These are phyloP conservation scores for Corydoras sp. DNA, from an alignment of 2,113 vertebrate genomes.

Conservation along the genomic window DNA sequence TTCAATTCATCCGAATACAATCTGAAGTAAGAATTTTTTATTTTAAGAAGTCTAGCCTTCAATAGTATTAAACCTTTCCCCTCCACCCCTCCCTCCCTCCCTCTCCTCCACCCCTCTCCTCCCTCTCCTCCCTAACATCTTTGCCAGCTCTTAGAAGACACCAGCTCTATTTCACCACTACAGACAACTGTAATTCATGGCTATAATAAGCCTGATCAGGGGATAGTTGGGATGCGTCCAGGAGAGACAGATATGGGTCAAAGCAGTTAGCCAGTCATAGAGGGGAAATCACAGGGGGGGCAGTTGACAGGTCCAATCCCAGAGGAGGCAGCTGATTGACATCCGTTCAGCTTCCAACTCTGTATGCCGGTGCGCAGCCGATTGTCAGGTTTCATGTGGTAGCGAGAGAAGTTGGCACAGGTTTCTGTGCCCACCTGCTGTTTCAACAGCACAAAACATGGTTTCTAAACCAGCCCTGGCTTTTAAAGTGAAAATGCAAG, in stretches of 20 bases:
- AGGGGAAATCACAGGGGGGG: slow-evolving; percentile 35
- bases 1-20: too few relatives aligned
- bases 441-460: slow-evolving; percentile 9
- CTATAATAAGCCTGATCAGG: slow-evolving; percentile 65
- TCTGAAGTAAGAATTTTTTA: too few relatives aligned
- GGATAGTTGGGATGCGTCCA: slow-evolving; percentile 59
- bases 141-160: slow-evolving; percentile 18
- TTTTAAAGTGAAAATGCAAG: too few relatives aligned
- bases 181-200: slow-evolving; percentile 58
- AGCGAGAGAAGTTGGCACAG: slow-evolving; percentile 25
- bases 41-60: too few relatives aligned
- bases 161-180: slow-evolving; percentile 11
- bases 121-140: slow-evolving; percentile 10
- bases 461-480: background rate
- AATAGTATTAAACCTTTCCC: too few relatives aligned
- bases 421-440: slow-evolving; percentile 24
- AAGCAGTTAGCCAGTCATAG: slow-evolving; percentile 52
- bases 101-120: background rate
- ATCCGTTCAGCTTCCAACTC: slow-evolving; percentile 28
- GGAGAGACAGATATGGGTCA: slow-evolving; percentile 66
- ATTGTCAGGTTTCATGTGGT: slow-evolving; percentile 25
- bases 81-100: background rate
- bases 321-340: slow-evolving; percentile 41
- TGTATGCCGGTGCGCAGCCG: slow-evolving; percentile 40
- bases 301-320: slow-evolving; percentile 43